Conservation (phyloP, 2,113 vertebrate genomes). For the Loxodonta africana region DNA sequence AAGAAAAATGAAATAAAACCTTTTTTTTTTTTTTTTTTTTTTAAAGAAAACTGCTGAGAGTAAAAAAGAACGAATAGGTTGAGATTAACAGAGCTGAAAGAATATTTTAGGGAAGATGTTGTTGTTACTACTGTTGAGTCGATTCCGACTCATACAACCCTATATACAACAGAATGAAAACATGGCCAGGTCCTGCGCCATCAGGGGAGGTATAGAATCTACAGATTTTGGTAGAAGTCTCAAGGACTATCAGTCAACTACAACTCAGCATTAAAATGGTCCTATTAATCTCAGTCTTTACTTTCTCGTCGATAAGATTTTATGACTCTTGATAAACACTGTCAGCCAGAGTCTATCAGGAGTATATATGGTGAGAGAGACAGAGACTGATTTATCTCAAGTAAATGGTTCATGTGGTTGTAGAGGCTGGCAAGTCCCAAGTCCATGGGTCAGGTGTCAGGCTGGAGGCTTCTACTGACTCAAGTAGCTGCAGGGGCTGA, state of each 20-base stretch:
- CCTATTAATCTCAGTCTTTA: constrained; percentile 29
- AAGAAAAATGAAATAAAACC: constrained; percentile 30
- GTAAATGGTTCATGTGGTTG: too few relatives aligned
- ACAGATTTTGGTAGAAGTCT: constrained; percentile 29
- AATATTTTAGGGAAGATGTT: background rate
- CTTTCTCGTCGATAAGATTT: constrained; percentile 43
- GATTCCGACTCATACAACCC: too few relatives aligned
- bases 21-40: background rate
- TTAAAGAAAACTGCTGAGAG: background rate
- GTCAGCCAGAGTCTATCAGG: background rate
- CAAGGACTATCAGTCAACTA: constrained; percentile 24
- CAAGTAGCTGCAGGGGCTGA: too few relatives aligned
- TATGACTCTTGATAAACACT: background rate
- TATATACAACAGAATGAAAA: too few relatives aligned
- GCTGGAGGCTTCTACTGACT: too few relatives aligned
- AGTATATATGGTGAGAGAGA: background rate
- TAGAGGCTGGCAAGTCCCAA: too few relatives aligned
- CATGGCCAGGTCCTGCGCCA: too few relatives aligned
- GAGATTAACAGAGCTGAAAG: constrained; percentile 16
- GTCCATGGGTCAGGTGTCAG: too few relatives aligned
- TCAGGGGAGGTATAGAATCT: background rate
- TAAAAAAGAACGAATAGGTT: constrained; percentile 31
- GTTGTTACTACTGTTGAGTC: too few relatives aligned
- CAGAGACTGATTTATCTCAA: too few relatives aligned
- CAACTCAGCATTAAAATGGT: constrained; percentile 24